phyloP scores from a whole-genome alignment of 2,113 vertebrate genomes.

The Oreotrochilus melanogaster region DNA sequence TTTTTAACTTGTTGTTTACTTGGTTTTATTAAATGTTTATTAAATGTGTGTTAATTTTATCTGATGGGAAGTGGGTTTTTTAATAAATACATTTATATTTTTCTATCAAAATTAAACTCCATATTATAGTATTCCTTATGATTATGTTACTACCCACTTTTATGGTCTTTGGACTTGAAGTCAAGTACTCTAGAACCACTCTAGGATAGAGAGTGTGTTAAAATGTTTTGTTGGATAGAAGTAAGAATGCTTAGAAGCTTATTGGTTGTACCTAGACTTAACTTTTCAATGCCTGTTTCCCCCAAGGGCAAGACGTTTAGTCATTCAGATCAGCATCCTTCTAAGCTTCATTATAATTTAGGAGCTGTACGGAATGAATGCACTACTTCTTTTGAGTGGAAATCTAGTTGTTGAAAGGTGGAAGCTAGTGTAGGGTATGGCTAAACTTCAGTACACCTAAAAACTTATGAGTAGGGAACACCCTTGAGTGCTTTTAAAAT shows the following conservation, averaged over 20 bases:
- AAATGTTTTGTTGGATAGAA: not conserved
- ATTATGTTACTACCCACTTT: not conserved
- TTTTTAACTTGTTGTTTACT: not conserved
- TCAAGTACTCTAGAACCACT: not conserved
- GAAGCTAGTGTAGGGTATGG: not conserved
- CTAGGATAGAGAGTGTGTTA: not conserved
- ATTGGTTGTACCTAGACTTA: not conserved
- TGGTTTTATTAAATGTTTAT: not conserved
- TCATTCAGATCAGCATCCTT: not conserved
- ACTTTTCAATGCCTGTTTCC: not conserved
- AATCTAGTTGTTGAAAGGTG: not conserved
- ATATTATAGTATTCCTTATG: not conserved
- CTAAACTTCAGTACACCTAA: not conserved
- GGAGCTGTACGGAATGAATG: not conserved
- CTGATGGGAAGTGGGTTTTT: not conserved
- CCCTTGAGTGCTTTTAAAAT: not conserved
- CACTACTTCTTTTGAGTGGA: not conserved
- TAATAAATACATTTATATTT: not conserved
- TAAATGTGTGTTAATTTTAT: not conserved
- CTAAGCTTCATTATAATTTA: not conserved
- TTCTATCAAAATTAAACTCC: not conserved
- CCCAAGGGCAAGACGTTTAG: rapidly evolving
- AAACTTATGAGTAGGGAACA: not conserved
- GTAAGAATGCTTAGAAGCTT: not conserved
- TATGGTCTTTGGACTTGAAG: not conserved